A percentile compares a stretch with the other conserved stretches of the same genome.
phyloP scores from a whole-genome alignment of 2,113 vertebrate species.

The Nicator chloris region DNA sequence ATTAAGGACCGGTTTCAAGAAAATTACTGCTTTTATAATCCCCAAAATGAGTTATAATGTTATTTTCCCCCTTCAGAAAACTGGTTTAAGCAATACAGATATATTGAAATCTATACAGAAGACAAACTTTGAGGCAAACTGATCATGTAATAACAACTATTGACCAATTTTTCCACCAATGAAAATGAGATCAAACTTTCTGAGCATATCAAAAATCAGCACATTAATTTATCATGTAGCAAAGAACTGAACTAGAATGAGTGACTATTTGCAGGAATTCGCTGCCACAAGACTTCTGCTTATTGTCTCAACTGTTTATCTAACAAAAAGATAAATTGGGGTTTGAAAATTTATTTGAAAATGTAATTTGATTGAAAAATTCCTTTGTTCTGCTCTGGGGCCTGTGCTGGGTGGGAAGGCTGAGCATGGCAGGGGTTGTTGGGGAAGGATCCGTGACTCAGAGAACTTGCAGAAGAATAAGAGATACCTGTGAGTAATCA shows the following conservation, averaged over 20 bases:
- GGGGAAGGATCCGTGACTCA: background rate
- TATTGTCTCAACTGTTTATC: background rate
- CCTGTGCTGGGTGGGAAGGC: background rate
- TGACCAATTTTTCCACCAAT: background rate
- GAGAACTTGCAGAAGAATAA: background rate
- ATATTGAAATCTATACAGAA: background rate
- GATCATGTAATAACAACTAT: background rate
- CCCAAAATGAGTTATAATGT: background rate
- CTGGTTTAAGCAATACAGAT: background rate
- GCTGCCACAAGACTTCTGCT: background rate
- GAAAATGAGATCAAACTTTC: background rate
- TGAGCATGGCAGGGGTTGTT: background rate
- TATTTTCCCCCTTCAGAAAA: background rate
- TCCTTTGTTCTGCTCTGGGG: background rate
- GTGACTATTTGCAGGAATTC: background rate
- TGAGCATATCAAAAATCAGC: background rate
- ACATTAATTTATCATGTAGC: background rate
- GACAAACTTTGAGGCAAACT: background rate
- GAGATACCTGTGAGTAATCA: background rate
- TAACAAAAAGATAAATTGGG: background rate
- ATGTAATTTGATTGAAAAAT: background rate
- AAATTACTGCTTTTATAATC: background rate
- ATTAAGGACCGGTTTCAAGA: constrained; percentile 5
- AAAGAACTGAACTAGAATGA: background rate
- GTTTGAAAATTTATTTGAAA: background rate